Percentiles rank a stretch among this genome's conserved stretches.
These are phyloP conservation scores for Xanthia togata DNA, from an alignment of 2,888 invertebrate species.

Conservation along the genomic window DNA sequence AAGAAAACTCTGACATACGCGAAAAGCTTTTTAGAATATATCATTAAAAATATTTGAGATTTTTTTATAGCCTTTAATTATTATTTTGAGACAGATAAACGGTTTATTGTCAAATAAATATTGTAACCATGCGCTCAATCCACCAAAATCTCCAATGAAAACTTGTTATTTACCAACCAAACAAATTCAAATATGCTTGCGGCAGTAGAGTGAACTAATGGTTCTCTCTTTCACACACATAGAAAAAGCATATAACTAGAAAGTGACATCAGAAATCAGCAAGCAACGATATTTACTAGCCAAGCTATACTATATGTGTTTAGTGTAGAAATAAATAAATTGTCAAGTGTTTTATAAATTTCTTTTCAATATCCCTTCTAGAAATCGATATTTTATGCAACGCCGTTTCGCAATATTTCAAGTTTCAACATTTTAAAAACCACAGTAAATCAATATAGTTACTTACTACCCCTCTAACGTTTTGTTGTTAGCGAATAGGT, in stretches of 20 bases:
- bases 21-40: not conserved
- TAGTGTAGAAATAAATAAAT: slow-evolving; percentile 62
- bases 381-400: slow-evolving; percentile 55
- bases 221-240: slow-evolving; percentile 57
- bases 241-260: slow-evolving; percentile 12
- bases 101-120: slow-evolving; percentile 30
- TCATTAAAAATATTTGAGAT: slow-evolving; percentile 16
- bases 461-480: slow-evolving; percentile 16
- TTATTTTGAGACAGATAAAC: not conserved
- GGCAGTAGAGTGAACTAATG: slow-evolving; percentile 48
- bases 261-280: slow-evolving; percentile 47
- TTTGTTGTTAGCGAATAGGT: slow-evolving; percentile 56
- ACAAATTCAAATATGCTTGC: slow-evolving; percentile 56
- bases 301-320: slow-evolving; percentile 46
- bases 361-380: slow-evolving; percentile 59
- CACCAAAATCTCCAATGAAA: slow-evolving; percentile 56
- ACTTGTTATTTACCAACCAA: slow-evolving; percentile 63
- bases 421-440: not conserved
- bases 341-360: slow-evolving; percentile 57
- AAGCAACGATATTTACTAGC: slow-evolving; percentile 49
- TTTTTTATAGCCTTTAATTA: slow-evolving; percentile 4
- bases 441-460: slow-evolving; percentile 13
- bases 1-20: not conserved
- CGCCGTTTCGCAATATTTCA: slow-evolving; percentile 29
- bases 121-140: slow-evolving; percentile 16